These are phyloP conservation scores for Monochamus saltuarius DNA, from an alignment of 1,140 invertebrate genomes.

Conservation along the genomic window DNA sequence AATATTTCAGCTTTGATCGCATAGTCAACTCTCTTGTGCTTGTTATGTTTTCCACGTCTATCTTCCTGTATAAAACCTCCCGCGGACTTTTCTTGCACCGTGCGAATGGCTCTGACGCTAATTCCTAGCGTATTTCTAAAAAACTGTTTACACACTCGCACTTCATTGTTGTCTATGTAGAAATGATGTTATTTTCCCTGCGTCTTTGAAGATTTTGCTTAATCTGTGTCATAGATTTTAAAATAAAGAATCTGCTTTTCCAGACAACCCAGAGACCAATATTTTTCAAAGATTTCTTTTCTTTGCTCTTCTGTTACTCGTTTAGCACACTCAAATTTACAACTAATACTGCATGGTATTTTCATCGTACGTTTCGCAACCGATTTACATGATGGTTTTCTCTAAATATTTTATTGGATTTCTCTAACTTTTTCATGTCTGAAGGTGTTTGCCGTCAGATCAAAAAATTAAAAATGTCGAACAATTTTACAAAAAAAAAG, in stretches of 20 bases:
- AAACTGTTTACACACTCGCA: constrained; percentile 11
- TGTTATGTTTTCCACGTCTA: constrained; percentile 33
- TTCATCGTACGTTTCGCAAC: not conserved
- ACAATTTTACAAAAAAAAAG: too few species aligned
- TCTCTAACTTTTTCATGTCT: too few species aligned
- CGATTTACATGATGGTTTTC: constrained; percentile 1
- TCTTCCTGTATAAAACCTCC: constrained; percentile 14
- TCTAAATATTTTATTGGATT: too few species aligned
- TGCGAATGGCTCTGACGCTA: constrained; percentile 3
- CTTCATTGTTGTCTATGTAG: constrained; percentile 4
- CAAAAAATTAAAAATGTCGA: too few species aligned
- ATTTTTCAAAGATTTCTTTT: not conserved
- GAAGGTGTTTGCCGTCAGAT: too few species aligned
- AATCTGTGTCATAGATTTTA: not conserved
- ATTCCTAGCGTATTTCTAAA: constrained; percentile 8
- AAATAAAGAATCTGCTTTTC: constrained; percentile 6
- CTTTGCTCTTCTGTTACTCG: constrained; percentile 1
- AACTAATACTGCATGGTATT: not conserved
- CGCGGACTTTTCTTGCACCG: not conserved
- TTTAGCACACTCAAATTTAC: not conserved
- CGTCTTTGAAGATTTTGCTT: constrained; percentile 1
- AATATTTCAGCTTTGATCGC: not conserved
- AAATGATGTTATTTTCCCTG: constrained; percentile 1
- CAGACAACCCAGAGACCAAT: not conserved
- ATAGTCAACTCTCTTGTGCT: constrained; percentile 18